Conservation (phyloP, 35 echinoderm and acorn worm genomes). For the Chiridota heheva region DNA sequence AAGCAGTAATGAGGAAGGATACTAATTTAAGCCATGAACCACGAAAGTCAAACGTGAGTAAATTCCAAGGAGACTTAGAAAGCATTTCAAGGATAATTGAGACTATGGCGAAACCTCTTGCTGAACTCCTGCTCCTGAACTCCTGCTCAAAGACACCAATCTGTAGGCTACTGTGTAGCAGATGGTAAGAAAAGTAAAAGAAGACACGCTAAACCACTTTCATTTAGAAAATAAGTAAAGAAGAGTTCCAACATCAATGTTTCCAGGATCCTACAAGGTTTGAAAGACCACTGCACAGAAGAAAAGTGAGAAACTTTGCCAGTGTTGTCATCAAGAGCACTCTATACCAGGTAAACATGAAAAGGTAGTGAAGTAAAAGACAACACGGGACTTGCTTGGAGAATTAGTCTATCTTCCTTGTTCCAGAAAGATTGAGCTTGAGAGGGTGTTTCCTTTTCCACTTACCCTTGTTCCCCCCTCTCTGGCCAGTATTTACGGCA, state of each 20-base stretch:
- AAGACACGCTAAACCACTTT: conserved; percentile 1
- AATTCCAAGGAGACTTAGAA: too few relatives aligned
- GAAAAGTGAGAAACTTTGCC: conserved; percentile 5
- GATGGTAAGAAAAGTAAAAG: conserved; percentile 8
- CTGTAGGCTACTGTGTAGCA: conserved; percentile 12
- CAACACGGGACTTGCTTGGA: conserved; percentile 13
- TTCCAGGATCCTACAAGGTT: not conserved
- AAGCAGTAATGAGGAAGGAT: too few relatives aligned
- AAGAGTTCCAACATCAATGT: not conserved
- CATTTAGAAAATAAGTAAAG: not conserved
- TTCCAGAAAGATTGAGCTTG: conserved; percentile 7
- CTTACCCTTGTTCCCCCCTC: conserved; percentile 21
- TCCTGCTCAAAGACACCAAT: conserved; percentile 4
- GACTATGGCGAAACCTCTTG: too few relatives aligned
- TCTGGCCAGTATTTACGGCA: conserved; percentile 22
- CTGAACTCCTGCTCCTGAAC: too few relatives aligned
- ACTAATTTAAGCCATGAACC: too few relatives aligned
- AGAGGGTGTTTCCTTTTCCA: conserved; percentile 32
- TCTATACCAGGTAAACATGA: conserved; percentile 4
- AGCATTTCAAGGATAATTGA: too few relatives aligned
- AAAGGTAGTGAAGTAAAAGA: conserved; percentile 8
- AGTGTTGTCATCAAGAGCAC: not conserved
- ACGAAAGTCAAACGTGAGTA: too few relatives aligned
- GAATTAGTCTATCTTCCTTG: conserved; percentile 24
- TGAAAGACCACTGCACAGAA: not conserved